These are phyloP conservation scores for Semicossyphus pulcher DNA, from an alignment of 2,113 vertebrate species.

Conservation along the genomic window DNA sequence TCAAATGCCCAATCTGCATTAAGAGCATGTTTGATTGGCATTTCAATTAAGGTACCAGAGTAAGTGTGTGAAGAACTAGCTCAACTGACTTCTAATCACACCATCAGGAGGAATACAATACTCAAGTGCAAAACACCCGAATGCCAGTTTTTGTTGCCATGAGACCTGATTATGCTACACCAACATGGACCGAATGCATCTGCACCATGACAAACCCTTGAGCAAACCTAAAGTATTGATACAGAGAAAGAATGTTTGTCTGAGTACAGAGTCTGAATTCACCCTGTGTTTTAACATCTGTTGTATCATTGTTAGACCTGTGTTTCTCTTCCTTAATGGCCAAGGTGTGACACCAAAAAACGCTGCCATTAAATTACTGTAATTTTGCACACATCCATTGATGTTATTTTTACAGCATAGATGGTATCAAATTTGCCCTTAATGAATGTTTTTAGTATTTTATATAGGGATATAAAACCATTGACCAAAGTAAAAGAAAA, in stretches of 20 bases:
- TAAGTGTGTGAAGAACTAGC: neutral
- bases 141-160: neutral
- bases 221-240: neutral
- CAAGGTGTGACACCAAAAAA: conserved; percentile 3
- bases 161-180: neutral
- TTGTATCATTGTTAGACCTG: neutral
- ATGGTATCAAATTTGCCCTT: neutral
- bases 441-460: neutral
- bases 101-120: neutral
- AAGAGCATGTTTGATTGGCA: conserved; percentile 1
- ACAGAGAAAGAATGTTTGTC: neutral
- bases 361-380: neutral
- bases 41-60: neutral
- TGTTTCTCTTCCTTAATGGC: neutral
- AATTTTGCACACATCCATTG: too few relatives aligned
- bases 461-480: neutral
- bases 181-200: neutral
- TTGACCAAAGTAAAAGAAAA: conserved; percentile 1
- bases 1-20: neutral
- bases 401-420: too few relatives aligned
- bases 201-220: neutral
- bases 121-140: neutral
- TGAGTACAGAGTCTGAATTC: neutral
- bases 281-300: neutral
- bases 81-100: neutral